A percentile compares a stretch with the other conserved stretches of the same genome.
These are phyloP conservation scores for Amaurobius ferox DNA, from an alignment of 2,888 invertebrate genomes.

Conservation along the genomic window DNA sequence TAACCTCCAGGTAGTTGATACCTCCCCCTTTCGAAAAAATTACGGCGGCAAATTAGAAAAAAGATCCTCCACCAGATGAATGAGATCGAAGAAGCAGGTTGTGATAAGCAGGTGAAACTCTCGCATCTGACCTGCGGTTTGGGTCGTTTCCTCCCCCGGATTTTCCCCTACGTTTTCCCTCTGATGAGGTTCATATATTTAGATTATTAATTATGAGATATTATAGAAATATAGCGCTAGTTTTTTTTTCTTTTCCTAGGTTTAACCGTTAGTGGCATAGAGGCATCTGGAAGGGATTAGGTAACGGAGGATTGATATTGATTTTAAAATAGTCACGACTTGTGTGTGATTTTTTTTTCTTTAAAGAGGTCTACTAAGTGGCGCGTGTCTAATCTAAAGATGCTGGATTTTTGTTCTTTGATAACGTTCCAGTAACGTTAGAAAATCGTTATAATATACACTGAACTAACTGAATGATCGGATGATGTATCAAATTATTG, in stretches of 20 bases:
- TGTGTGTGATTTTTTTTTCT: too few species aligned
- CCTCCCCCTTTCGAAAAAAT: too few species aligned
- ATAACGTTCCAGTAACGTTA: too few species aligned
- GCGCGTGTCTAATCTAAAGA: too few species aligned
- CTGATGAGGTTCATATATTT: background rate
- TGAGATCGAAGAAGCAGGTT: slow-evolving; percentile 40
- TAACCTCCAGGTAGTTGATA: background rate
- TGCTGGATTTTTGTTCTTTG: too few species aligned
- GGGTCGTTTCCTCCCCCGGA: background rate
- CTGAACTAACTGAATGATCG: too few species aligned
- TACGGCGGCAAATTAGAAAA: slow-evolving; percentile 32
- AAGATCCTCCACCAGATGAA: slow-evolving; percentile 11
- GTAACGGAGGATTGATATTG: background rate
- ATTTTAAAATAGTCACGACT: too few species aligned
- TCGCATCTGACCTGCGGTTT: slow-evolving; percentile 45
- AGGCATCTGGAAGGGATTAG: slow-evolving; percentile 1
- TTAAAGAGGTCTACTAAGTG: too few species aligned
- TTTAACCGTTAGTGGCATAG: background rate
- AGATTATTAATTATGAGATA: slow-evolving; percentile 11
- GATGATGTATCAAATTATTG: too few species aligned
- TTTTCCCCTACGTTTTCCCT: background rate
- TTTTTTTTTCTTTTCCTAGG: background rate
- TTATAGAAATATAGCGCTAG: background rate
- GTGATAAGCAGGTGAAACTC: slow-evolving; percentile 44
- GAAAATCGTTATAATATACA: too few species aligned